These are phyloP conservation scores for rabbit (Oryctolagus cuniculus) DNA, from an alignment of 2,113 vertebrate genomes.

Conservation along the genomic window mOryCun1.1 NC_091448.1:30864001-30864500, in stretches of 20 bases:
- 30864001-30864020: too few species aligned
- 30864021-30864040: too few species aligned
- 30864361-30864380: background rate
- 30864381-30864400: background rate
- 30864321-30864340: background rate
- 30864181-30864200: background rate
- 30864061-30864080: too few species aligned
- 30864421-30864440: background rate
- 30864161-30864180: background rate
- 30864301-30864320: background rate
- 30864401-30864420: background rate
- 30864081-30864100: background rate
- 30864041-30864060: too few species aligned
- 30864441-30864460: background rate
- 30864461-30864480: background rate
- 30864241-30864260: background rate
- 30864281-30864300: background rate
- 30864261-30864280: background rate
- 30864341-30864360: background rate
- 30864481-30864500: background rate
- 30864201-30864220: slow-evolving; percentile 37
- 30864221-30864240: background rate
- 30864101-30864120: background rate
- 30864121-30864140: background rate
- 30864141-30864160: background rate